Conservation (phyloP, 2,113 vertebrate genomes). For the Octodon degus region DNA sequence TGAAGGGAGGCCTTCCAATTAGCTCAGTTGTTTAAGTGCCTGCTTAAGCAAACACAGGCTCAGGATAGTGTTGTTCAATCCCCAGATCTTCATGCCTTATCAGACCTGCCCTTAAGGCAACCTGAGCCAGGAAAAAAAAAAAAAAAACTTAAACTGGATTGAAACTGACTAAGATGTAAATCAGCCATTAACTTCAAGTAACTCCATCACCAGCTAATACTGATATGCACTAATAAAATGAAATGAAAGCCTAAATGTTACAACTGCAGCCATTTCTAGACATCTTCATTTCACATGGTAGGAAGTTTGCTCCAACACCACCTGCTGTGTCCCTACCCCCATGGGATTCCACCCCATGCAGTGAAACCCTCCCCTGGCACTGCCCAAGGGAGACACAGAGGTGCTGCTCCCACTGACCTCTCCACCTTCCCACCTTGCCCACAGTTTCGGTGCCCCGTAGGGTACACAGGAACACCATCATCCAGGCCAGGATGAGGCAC, state of each 20-base stretch:
- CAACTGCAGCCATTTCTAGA: background rate
- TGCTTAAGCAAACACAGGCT: no score
- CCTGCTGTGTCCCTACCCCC: fast-evolving
- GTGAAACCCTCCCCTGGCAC: fast-evolving
- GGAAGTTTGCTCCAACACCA: fast-evolving
- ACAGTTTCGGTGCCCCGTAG: conserved; percentile 92
- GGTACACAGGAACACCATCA: conserved; percentile 92
- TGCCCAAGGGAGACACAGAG: fast-evolving
- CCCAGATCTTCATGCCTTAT: no score
- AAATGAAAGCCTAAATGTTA: background rate
- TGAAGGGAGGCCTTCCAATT: no score
- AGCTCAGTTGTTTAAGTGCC: no score
- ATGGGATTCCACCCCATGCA: fast-evolving
- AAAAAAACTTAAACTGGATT: background rate
- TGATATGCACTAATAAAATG: background rate
- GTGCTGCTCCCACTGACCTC: fast-evolving
- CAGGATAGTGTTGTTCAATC: no score
- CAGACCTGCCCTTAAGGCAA: no score
- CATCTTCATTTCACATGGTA: fast-evolving
- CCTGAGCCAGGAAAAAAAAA: no score
- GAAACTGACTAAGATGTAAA: background rate
- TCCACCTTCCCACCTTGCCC: conserved; percentile 88
- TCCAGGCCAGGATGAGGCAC: conserved; percentile 93
- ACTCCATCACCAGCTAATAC: background rate
- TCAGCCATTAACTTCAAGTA: background rate